These are phyloP conservation scores for Altica lythri DNA, from an alignment of 2,888 invertebrate genomes.

Conservation along the genomic window DNA sequence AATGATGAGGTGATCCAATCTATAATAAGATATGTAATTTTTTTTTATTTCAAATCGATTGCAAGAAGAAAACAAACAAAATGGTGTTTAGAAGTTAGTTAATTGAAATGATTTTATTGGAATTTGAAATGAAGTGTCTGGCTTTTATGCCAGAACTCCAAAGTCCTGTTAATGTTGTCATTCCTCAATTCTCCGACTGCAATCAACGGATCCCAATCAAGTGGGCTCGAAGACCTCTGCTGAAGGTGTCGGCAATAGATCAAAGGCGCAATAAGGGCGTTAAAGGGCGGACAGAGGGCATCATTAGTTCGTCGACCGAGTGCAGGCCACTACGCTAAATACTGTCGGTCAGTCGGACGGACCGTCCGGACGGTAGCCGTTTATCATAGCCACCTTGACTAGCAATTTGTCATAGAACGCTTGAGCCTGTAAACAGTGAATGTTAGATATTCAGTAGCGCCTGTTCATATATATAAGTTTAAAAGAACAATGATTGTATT, in stretches of 20 bases:
- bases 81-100: too few species aligned
- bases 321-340: constrained; percentile 54
- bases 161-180: too few species aligned
- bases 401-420: constrained; percentile 55
- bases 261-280: constrained; percentile 57
- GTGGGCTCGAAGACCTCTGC: constrained; percentile 21
- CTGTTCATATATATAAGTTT: neutral
- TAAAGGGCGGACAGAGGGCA: constrained; percentile 55
- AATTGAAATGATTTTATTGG: too few species aligned
- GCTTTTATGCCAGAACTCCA: too few species aligned
- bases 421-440: constrained; percentile 48
- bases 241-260: constrained; percentile 55
- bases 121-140: too few species aligned
- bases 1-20: too few species aligned
- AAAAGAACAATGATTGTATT: neutral
- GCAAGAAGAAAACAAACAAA: too few species aligned
- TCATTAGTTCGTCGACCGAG: constrained; percentile 51
- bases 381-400: constrained; percentile 56
- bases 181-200: too few species aligned
- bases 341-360: constrained; percentile 37
- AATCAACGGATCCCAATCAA: constrained; percentile 28
- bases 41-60: too few species aligned
- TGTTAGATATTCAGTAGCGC: constrained; percentile 15
- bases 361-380: constrained; percentile 43
- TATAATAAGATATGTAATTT: too few species aligned